Evolutionary conservation across 2,113 vertebrate species (phyloP), one percentile per base, ranked within the genome.

Genomic region (Thinocorus orbignyianus): DNA sequence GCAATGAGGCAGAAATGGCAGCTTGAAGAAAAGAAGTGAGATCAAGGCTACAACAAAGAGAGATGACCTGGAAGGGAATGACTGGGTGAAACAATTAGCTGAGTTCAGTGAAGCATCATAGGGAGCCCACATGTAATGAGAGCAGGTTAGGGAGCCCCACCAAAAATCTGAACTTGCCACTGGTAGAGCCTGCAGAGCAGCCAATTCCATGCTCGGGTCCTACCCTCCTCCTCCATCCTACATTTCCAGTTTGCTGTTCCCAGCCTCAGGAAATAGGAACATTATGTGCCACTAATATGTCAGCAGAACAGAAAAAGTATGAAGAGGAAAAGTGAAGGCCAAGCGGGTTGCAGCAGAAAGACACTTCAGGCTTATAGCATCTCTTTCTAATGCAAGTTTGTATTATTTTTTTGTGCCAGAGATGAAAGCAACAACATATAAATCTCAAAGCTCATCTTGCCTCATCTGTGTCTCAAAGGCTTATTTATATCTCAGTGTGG

Each of bases 141-240:
- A 91, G 41, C 2, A 2, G 22, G 87, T 54, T 76, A 91, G 24
- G 30, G 37, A 84, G 44, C 78, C 57, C 70, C 90, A 82, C 42
- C 74, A 92, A 90, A 91, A 86, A 85, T 90, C 24, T 93, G 58
- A 97, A 92, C 54, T 61, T 88, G 70, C 73, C 70, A 84, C 72
- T 95, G 62, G 83, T 61, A 94, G 62, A 92, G 90, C 90, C 82
- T 90, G 88, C 76, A 90, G 62, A 92, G 35, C 88, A 93, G 72
- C 28, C 57, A 88, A 2, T 76, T 84, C 55, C 25, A 20, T 91
- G 91, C 86, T 77, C 57, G 57, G 30, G 33, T 92, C 68, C 49
- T 94, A 83, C 62, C 85, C 86, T 94, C 48, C 79, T 95, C 60
- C 93, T 95, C 82, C 77, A 89, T 76, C 87, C 94, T 84, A 77